Base-by-base conservation (phyloP, 2,797 vertebrate species). In the Lepilemur ruficaudatus region DNA sequence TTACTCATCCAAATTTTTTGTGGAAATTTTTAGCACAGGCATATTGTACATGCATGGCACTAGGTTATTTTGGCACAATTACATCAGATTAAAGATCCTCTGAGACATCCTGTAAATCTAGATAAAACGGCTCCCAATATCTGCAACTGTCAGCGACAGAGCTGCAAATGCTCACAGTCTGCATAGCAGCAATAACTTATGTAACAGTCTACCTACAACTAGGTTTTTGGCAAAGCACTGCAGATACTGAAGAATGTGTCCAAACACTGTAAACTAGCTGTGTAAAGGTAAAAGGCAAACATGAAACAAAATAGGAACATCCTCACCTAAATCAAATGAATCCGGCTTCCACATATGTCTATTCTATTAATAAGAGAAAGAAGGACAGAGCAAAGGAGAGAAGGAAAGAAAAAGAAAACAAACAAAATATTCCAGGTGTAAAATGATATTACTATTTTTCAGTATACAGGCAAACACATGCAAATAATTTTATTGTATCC, bases 31-130 rank as follows among this genome's bases (percentile, higher is more conserved):
- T 97, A 96, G 90, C 89, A 85, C 43, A 91, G 72, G 67, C 91
- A 97, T 97, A 97, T 97, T 97, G 78, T 92, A 78, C 89, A 94
- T 89, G 67, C 92, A 93, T 92, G 72, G 80, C 89, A 96, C 61
- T 94, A 89, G 89, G 97, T 97, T 95, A 97, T 96, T 97, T 96
- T 96, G 93, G 94, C 96, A 97, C 83, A 80, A 73, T 94, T 75
- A 84, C 65, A 89, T 97, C 79, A 83, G 83, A 97, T 96, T 93
- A 96, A 96, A 96, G 94, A 96, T 97, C 93, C 48, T 7, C 94
- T 88, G 97, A 97, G 93, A 97, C 90, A 96, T 97, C 93, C 96
- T 97, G 92, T 89, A 91, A 96, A 79, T 96, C 92, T 96, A 93
- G 96, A 96, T 93, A 92, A 94, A 97, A 95, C 52, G 97, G 75